Conservation (phyloP, 2,888 invertebrate genomes). For the Smittia aterrima region DNA sequence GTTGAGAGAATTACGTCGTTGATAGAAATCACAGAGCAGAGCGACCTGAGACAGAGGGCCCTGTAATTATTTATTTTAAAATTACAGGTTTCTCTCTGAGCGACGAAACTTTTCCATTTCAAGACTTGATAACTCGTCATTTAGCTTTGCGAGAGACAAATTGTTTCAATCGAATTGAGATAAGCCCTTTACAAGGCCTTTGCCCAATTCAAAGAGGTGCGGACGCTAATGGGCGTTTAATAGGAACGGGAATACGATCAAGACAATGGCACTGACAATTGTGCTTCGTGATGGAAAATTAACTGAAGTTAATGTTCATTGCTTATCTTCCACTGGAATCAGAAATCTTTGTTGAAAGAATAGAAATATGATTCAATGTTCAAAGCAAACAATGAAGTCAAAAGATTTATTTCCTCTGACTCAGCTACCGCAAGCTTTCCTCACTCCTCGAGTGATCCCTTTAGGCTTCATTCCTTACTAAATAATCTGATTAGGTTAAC, state of each 20-base stretch:
- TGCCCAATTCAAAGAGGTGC: background rate
- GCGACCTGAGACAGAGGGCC: background rate
- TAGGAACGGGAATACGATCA: background rate
- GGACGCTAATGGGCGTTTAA: background rate
- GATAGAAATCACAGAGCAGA: background rate
- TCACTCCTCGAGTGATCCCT: too few relatives aligned
- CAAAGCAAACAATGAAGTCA: too few relatives aligned
- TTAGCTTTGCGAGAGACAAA: background rate
- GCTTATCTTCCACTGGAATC: background rate
- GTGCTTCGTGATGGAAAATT: background rate
- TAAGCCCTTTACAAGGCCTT: conserved; percentile 14
- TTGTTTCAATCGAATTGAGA: background rate
- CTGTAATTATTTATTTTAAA: background rate
- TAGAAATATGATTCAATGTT: too few relatives aligned
- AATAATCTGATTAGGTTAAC: background rate
- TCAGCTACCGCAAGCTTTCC: too few relatives aligned
- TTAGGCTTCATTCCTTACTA: background rate
- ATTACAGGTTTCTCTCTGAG: background rate
- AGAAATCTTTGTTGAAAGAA: background rate
- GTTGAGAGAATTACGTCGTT: background rate
- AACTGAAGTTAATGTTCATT: background rate
- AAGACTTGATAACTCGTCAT: background rate
- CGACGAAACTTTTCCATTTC: background rate
- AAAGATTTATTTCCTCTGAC: too few relatives aligned
- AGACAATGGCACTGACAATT: background rate